Evolutionary conservation across 2,797 vertebrate species (phyloP).

Genomic region (Poeciliopsis gracilis): DNA sequence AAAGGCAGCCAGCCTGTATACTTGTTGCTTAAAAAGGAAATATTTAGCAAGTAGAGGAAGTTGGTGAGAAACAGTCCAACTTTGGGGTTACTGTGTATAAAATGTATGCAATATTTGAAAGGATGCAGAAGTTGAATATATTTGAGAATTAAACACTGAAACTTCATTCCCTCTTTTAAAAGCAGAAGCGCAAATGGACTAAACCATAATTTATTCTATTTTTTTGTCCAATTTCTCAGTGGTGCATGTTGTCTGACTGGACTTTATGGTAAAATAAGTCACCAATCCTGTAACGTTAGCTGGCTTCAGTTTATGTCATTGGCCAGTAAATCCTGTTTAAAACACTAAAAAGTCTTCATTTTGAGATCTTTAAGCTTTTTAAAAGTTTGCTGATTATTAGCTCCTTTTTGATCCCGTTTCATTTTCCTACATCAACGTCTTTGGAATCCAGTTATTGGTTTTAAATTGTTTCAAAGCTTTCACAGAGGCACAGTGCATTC

Average conservation of each 20-base stretch:
- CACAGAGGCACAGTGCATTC: background rate
- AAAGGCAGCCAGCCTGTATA: background rate
- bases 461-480: background rate
- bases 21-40: background rate
- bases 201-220: background rate
- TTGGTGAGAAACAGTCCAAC: background rate
- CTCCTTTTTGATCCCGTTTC: background rate
- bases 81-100: background rate
- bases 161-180: background rate
- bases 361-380: background rate
- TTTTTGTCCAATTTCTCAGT: background rate
- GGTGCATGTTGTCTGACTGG: background rate
- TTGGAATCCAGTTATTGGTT: background rate
- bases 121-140: background rate
- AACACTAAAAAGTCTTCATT: background rate
- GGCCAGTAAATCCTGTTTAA: background rate
- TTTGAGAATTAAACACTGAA: background rate
- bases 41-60: background rate
- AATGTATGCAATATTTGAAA: background rate
- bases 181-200: background rate
- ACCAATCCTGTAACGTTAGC: background rate
- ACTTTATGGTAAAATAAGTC: background rate
- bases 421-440: background rate
- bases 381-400: background rate
- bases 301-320: background rate